These are phyloP conservation scores for Cirrhinus molitorella DNA, from an alignment of 2,797 vertebrate species.

Conservation along the genomic window DNA sequence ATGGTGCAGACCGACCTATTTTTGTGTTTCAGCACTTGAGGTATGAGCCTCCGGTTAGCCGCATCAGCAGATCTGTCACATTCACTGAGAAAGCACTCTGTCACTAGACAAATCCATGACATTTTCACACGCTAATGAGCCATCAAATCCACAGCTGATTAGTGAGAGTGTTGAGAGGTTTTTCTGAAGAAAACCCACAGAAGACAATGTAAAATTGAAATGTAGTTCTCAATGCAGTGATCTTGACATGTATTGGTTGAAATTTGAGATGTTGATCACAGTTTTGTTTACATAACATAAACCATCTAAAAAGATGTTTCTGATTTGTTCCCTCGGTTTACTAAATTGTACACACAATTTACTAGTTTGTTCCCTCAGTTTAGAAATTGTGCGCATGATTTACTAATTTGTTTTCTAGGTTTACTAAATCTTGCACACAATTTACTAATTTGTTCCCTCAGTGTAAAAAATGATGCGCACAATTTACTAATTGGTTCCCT, in stretches of 20 bases:
- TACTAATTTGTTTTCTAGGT: no score
- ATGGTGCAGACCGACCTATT: conserved; percentile 68
- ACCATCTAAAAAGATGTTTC: neutral
- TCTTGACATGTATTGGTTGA: conserved; percentile 2
- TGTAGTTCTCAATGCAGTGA: neutral
- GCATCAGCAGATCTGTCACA: conserved; percentile 66
- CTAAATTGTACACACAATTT: no score
- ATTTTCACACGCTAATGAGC: conserved; percentile 56
- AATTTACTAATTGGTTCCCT: no score
- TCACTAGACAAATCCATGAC: conserved; percentile 57
- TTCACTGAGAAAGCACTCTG: conserved; percentile 51
- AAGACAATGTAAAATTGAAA: neutral
- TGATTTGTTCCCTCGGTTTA: no score
- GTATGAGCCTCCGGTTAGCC: conserved; percentile 64
- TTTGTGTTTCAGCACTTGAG: conserved; percentile 66
- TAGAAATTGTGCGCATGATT: no score
- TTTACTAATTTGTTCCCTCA: no score
- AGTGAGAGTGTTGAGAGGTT: neutral
- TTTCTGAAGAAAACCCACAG: conserved; percentile 2
- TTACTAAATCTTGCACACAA: no score
- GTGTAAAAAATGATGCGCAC: no score
- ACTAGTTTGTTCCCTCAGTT: no score
- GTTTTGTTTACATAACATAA: neutral
- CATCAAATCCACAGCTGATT: conserved; percentile 52
- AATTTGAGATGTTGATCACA: neutral